Evolutionary conservation across 1,140 invertebrate species (phyloP), one percentile per base, ranked within the genome.

Genomic region (Acromyrmex charruanus): DNA sequence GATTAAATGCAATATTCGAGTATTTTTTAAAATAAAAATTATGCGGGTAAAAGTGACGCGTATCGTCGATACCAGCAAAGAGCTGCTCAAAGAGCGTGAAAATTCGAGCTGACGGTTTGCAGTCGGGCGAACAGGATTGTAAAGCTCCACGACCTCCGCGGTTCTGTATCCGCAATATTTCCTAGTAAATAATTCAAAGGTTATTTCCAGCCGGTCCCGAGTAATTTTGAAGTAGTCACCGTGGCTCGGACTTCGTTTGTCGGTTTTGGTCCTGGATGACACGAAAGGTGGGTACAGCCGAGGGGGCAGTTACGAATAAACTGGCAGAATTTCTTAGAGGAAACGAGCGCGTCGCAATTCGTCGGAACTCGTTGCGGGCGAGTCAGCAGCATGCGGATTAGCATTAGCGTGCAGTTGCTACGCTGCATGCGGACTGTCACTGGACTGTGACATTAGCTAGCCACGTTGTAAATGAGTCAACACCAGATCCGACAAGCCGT

Each of bases 191-290:
- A 86, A 88, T 88, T 86, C 69, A 74, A 77, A 75, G 53, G 63
- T 82, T 66, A 86, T 82, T 86, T 75, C 59, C 44, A 55, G 16
- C 25, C 35, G 31, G 58, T n/a, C 14, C 9, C 18, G 28, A 35
- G 71, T 88, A 87, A 88, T 87, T 88, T 77, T 72, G 77, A 79
- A 87, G 77, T 31, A 71, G 3, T n/a, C 35, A 44, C 72, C 39
- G 44, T 61, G 55, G 53, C 14, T 31, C 5, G 9, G 49, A 39
- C n/a, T 44, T 12, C 28, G 31, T 63, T 53, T n/a, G n/a, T 12
- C 12, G n/a, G 49, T 9, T 44, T 9, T 51, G 25, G 55, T 51
- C 80, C 35, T 49, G 18, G 28, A 65, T 12, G 35, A 18, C 25
- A 18, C 10, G 71, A 74, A 53, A 53, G 25, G 7, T 18, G 16